Evolutionary conservation across 2,888 invertebrate species (phyloP).

Genomic region (Cosmia pyralina): DNA sequence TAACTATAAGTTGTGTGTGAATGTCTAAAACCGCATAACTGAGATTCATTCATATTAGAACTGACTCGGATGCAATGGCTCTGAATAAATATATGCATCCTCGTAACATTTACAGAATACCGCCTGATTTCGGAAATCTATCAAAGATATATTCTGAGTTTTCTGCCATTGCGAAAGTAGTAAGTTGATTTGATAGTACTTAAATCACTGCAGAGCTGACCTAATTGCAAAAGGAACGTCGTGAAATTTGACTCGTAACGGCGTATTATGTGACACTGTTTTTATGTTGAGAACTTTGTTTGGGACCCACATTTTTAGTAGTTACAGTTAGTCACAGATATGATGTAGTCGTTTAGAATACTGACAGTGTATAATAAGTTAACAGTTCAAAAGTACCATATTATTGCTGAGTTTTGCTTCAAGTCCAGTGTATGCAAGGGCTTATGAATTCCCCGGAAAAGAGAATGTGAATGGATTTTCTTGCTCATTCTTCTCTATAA

Average conservation of each 20-base stretch:
- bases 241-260: neutral
- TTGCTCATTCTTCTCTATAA: neutral
- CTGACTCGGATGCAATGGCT: constrained; percentile 83
- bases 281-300: neutral
- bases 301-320: neutral
- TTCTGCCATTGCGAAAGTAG: constrained; percentile 92
- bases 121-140: constrained; percentile 95
- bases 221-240: no score
- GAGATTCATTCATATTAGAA: neutral
- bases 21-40: neutral
- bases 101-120: constrained; percentile 95
- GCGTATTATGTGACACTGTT: neutral
- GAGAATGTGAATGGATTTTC: neutral
- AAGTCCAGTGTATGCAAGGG: neutral
- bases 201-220: neutral
- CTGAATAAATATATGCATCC: constrained; percentile 96
- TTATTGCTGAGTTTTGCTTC: neutral
- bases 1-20: no score
- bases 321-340: neutral
- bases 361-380: neutral
- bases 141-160: constrained; percentile 95
- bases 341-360: neutral
- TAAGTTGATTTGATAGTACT: constrained; percentile 74
- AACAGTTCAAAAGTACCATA: neutral
- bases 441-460: neutral